Base-by-base conservation (phyloP, 2,113 vertebrate species). In the Nothobranchius furzeri region DNA sequence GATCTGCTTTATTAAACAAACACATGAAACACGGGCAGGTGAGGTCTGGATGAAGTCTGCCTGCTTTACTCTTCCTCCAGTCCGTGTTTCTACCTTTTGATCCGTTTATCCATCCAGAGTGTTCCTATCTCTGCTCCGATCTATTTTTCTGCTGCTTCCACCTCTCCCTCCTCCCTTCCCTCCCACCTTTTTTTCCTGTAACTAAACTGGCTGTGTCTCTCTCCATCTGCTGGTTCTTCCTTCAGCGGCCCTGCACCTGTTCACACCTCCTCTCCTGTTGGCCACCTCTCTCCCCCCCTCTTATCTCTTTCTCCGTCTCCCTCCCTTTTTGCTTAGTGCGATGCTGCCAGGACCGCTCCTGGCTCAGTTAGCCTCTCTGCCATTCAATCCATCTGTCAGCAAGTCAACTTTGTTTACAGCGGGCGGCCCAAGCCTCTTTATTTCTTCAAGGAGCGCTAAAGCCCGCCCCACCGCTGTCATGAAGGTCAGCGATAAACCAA, bases 221-320 rank as follows among this genome's bases (percentile, higher is more conserved):
- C 96, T 99, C 98, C 98, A 99, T 99, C 98, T 98, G 98, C 95
- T 96, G 96, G 94, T 95, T 95, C 96, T 98, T 98, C 97, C 98
- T 96, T 98, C 98, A 97, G 96, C 96, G 96, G 95, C 95, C 96
- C 95, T 94, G 97, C 98, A 98, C 97, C 98, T 99, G 98, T 98
- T 98, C 98, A 97, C 98, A 98, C 98, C 98, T 98, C 98, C 97
- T 99, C 98, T 99, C 97, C 97, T 98, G 98, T 99, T 98, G 96
- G 96, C 96, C 95, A 94, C 95, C 95, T 95, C 78, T 42, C 71
- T 9, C 40, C 54, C 70, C 12, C 64, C 70, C 92, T 94, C 59
- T 52, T 68, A 51, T 73, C 50, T 71, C 70, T 58, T 64, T 72
- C 68, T 73, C 46, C 40, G 67, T 2, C 83, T 55, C 83, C 7